Conservation (phyloP, 2,888 invertebrate genomes). For the Drosophila mulleri region DNA sequence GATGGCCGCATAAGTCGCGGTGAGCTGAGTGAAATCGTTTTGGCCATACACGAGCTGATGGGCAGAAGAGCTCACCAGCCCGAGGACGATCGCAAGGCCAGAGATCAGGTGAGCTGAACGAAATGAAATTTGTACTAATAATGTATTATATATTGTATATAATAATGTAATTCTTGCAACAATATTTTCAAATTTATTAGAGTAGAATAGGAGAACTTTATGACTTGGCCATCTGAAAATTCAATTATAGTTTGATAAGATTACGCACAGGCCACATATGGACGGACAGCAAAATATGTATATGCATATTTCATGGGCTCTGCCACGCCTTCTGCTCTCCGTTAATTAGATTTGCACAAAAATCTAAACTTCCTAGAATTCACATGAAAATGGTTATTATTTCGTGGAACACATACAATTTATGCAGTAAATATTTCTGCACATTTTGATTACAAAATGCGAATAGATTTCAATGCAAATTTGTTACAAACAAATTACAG, state of each 20-base stretch:
- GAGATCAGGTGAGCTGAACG: slow-evolving; percentile 89
- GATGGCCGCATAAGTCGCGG: slow-evolving; percentile 97
- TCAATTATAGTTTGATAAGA: not conserved
- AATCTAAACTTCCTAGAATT: not conserved
- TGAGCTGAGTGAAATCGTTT: slow-evolving; percentile 94
- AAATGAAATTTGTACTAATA: too few species aligned
- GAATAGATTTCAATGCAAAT: not conserved
- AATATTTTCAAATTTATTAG: too few species aligned
- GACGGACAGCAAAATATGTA: not conserved
- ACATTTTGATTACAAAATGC: not conserved
- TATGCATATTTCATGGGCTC: not conserved
- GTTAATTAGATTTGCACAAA: not conserved
- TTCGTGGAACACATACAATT: not conserved
- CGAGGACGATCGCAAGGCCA: slow-evolving; percentile 93
- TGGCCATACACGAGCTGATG: slow-evolving; percentile 96
- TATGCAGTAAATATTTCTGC: not conserved
- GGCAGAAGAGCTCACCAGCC: slow-evolving; percentile 91
- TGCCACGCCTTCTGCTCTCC: not conserved
- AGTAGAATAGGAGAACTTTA: too few species aligned
- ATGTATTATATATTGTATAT: too few species aligned
- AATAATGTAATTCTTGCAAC: too few species aligned
- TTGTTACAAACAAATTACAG: not conserved
- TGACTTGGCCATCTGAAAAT: too few species aligned
- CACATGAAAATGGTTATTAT: not conserved
- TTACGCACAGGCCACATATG: not conserved